A percentile compares a stretch with the other conserved stretches of the same genome.
Evolutionary conservation across 2,113 vertebrate species (phyloP).

Genomic region (Actenoides lindsayi): DNA sequence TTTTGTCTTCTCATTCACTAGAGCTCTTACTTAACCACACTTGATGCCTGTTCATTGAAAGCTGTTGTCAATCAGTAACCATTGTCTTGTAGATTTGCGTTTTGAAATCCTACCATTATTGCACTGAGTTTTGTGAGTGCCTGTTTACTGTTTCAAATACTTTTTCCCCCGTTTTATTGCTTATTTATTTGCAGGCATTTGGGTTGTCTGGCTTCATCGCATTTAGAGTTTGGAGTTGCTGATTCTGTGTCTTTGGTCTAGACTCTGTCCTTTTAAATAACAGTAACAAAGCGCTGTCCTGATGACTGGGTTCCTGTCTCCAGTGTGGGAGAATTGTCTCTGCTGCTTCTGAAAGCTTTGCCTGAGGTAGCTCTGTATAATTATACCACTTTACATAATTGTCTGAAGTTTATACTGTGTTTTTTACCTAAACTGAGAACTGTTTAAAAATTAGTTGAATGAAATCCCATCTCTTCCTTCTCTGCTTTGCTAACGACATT

Average conservation of each 20-base stretch:
- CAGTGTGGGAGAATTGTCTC: not conserved
- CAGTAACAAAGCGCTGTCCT: not conserved
- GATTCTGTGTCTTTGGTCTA: slow-evolving; percentile 30
- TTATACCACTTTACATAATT: not conserved
- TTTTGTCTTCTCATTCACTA: not conserved
- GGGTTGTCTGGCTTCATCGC: slow-evolving; percentile 33
- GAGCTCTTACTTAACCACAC: not conserved
- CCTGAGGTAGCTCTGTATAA: not conserved
- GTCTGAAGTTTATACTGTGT: not conserved
- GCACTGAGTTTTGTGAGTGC: not conserved
- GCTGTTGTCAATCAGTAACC: not conserved
- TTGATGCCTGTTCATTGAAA: not conserved
- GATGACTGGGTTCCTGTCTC: not conserved
- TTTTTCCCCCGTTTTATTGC: not conserved
- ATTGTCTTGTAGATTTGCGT: not conserved
- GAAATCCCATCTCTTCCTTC: not conserved
- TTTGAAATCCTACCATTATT: not conserved
- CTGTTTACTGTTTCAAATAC: not conserved
- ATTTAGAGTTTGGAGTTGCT: slow-evolving; percentile 33
- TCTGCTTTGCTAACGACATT: not conserved
- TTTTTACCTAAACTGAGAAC: not conserved
- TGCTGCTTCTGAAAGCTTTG: not conserved
- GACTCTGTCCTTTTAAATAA: slow-evolving; percentile 53
- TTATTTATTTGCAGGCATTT: slow-evolving; percentile 36
- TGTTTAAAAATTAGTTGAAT: not conserved